Base-by-base conservation (phyloP, 1,140 invertebrate species). In the Solenopsis invicta region DNA sequence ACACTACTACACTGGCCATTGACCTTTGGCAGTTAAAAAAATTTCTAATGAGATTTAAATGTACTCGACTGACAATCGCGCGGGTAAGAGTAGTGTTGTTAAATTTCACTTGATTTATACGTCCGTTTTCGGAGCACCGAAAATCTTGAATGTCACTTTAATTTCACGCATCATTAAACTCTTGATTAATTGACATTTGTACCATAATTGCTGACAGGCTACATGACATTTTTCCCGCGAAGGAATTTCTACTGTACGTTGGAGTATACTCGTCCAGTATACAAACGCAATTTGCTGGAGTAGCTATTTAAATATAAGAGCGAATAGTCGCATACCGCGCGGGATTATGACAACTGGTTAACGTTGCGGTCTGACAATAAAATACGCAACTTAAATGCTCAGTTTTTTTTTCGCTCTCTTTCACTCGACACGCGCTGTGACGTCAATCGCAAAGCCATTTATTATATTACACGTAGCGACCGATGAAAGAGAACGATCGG, bases 391-490 rank as follows among this genome's bases (percentile, higher is more conserved):
- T 80, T 41, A n/a, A 81, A 21, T 12, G 16, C 13, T 45, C 77
- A 24, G n/a, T 54, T 69, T 81, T 67, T 52, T 81, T 34, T n/a
- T 34, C 13, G 4, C 21, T 34, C 34, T 24, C 13, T 16, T 24
- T 69, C 34, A 0, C 10, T 67, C 13, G 12, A 52, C n/a, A 54
- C 9, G n/a, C 13, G 41, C 48, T 18, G 9, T 69, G 64, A 81
- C 77, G 77, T 81, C 29, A 81, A 34, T 81, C n/a, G n/a, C 4
- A 56, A 56, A 56, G 34, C 41, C 34, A 81, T 54, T 81, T 69
- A 45, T 54, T 54, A 18, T 69, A 45, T 54, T 54, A 18, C 16
- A 54, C 16, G 4, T 24, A 13, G 16, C 45, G n/a, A 67, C 1
- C 21, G 34, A 16, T 18, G 21, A 24, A 24, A 29, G 18, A 69